phyloP scores from a whole-genome alignment of 2,797 vertebrate genomes.

The Rhinichthys osculus region DNA sequence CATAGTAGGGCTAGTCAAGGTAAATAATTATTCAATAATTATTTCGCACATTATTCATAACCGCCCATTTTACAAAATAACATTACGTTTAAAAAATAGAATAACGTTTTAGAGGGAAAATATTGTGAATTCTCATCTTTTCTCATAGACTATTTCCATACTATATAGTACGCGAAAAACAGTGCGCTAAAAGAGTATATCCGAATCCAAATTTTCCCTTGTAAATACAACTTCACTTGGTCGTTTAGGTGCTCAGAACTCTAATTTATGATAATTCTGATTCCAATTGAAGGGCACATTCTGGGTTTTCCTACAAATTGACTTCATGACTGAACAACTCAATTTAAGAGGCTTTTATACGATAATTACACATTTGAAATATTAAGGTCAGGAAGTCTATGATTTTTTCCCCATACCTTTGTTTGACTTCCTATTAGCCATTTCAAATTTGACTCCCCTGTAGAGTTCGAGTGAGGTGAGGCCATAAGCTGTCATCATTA shows the following conservation, averaged over 20 bases:
- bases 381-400: not conserved
- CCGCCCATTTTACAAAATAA: not conserved
- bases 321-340: not conserved
- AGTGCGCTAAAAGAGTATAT: not conserved
- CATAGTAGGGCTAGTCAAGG: not conserved
- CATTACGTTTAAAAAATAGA: not conserved
- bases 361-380: not conserved
- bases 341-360: not conserved
- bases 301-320: not conserved
- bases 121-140: not conserved
- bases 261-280: not conserved
- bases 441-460: conserved; percentile 90
- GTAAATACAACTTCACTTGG: too few species aligned
- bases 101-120: not conserved
- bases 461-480: conserved; percentile 96
- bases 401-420: conserved; percentile 77
- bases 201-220: too few species aligned
- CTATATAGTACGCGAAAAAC: too few species aligned
- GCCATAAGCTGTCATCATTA: conserved; percentile 94
- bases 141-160: not conserved
- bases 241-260: not conserved
- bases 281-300: not conserved
- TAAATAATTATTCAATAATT: not conserved
- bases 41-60: not conserved
- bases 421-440: conserved; percentile 83